These are phyloP conservation scores for Rattus norvegicus DNA, from an alignment of 2,113 vertebrate species.

Conservation along the genomic window DNA sequence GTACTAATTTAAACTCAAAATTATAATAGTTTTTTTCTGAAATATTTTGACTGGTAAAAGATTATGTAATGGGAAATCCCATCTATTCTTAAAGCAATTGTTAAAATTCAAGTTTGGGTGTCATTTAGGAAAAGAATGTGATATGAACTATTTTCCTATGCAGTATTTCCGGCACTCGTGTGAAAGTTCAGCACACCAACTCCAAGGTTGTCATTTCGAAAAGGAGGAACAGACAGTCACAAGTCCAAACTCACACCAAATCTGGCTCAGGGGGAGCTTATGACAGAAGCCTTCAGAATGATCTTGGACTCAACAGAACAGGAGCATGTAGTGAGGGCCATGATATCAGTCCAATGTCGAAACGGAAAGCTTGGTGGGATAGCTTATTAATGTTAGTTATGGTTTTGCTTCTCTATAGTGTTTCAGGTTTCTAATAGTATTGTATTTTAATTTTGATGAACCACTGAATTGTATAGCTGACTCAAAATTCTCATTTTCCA, in stretches of 20 bases:
- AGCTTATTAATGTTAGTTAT: neutral
- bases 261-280: neutral
- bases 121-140: neutral
- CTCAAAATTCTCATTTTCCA: neutral
- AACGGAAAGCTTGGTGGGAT: neutral
- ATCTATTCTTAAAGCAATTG: neutral
- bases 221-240: fast-evolving
- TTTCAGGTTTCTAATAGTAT: neutral
- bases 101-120: neutral
- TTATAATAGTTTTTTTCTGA: neutral
- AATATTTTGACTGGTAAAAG: neutral
- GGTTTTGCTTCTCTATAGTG: neutral
- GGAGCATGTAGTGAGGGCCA: neutral
- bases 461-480: neutral
- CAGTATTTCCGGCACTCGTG: neutral
- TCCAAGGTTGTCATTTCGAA: neutral
- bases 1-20: neutral
- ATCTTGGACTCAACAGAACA: neutral
- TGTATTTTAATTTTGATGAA: neutral
- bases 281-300: neutral
- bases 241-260: neutral
- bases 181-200: neutral
- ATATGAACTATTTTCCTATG: neutral
- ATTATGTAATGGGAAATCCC: neutral
- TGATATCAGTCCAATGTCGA: fast-evolving